Conservation (phyloP, 2,888 invertebrate genomes). For the Masnerella sp. region DNA sequence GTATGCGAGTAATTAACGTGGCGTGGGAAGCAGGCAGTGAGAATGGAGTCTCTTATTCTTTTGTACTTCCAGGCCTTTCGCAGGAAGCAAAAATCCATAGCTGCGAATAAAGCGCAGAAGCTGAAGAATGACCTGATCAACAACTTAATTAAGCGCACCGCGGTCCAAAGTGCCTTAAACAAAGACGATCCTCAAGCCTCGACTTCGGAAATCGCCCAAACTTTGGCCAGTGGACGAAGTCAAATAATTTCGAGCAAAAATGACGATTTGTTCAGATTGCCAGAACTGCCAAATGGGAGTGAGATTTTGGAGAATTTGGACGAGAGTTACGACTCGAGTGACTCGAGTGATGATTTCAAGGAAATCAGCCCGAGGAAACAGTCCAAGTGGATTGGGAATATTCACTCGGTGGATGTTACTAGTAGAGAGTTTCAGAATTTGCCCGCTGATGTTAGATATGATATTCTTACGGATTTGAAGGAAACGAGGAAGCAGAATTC, state of each 20-base stretch:
- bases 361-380: slow-evolving; percentile 78
- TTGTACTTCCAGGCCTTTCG: slow-evolving; percentile 83
- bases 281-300: slow-evolving; percentile 74
- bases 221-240: slow-evolving; percentile 33
- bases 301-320: slow-evolving; percentile 71
- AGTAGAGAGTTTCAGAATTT: slow-evolving; percentile 88
- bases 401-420: slow-evolving; percentile 89
- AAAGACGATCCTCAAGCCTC: slow-evolving; percentile 38
- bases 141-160: slow-evolving; percentile 89
- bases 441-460: slow-evolving; percentile 94
- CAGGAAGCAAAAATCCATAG: slow-evolving; percentile 85
- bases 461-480: slow-evolving; percentile 93
- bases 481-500: slow-evolving; percentile 94
- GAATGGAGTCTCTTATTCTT: slow-evolving; percentile 69
- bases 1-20: slow-evolving; percentile 69
- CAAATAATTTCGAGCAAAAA: slow-evolving; percentile 11
- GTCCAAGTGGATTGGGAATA: slow-evolving; percentile 78
- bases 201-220: slow-evolving; percentile 53
- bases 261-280: slow-evolving; percentile 83
- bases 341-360: slow-evolving; percentile 69
- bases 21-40: slow-evolving; percentile 73
- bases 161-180: slow-evolving; percentile 83
- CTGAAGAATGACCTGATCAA: slow-evolving; percentile 86
- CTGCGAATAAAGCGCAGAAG: slow-evolving; percentile 78
- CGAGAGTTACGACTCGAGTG: slow-evolving; percentile 72